A percentile compares a stretch with the other conserved stretches of the same genome.
These are phyloP conservation scores for Cynodonichthys magdalenae DNA, from an alignment of 2,797 vertebrate genomes.

Conservation along the genomic window DNA sequence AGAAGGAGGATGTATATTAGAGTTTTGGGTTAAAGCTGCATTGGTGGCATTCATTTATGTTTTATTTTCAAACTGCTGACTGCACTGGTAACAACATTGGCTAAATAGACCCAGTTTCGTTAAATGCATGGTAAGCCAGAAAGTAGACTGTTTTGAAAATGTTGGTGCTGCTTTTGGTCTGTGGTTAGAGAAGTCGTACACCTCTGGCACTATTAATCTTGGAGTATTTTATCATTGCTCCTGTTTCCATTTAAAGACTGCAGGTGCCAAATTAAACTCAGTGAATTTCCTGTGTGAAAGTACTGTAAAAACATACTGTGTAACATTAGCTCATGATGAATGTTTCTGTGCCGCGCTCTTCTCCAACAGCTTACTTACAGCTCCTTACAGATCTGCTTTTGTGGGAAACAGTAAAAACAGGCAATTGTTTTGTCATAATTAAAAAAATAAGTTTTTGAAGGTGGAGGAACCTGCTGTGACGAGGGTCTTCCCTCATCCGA, in stretches of 20 bases:
- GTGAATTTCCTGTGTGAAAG: slow-evolving; percentile 10
- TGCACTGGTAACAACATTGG: neutral
- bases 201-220: slow-evolving; percentile 4
- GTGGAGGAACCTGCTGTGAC: slow-evolving; percentile 24
- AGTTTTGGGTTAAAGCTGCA: too few species aligned
- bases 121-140: neutral
- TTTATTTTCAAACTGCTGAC: neutral
- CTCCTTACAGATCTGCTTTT: slow-evolving; percentile 45
- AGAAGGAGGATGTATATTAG: too few species aligned
- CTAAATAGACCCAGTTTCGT: slow-evolving; percentile 7
- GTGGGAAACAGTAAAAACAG: slow-evolving; percentile 34
- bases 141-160: neutral
- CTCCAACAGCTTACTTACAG: slow-evolving; percentile 26
- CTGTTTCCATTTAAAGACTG: slow-evolving; percentile 31
- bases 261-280: slow-evolving; percentile 19
- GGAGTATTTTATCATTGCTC: slow-evolving; percentile 4
- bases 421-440: slow-evolving; percentile 20
- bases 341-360: slow-evolving; percentile 6
- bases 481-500: slow-evolving; percentile 1
- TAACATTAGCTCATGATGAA: slow-evolving; percentile 21
- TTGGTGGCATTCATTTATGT: neutral
- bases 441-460: neutral
- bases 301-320: slow-evolving; percentile 9
- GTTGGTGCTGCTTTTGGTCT: neutral
- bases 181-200: neutral